Evolutionary conservation across 2,797 vertebrate genomes (phyloP), one percentile per base, ranked within the genome.

Genomic region (Taeniopygia guttata): DNA sequence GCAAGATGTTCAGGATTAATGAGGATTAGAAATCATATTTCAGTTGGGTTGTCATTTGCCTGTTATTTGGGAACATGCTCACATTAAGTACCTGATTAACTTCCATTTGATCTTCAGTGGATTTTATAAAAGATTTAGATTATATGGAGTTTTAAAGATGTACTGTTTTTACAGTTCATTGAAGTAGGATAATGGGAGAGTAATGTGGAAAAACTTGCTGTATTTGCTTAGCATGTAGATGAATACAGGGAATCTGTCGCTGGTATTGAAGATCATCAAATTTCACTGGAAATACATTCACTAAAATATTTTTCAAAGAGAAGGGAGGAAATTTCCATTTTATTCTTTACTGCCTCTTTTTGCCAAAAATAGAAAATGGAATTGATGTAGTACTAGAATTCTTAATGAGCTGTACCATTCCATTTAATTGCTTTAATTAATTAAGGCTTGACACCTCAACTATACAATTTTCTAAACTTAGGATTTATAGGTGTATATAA

Each of bases 11-110:
- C 54, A 66, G 82, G 82, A 93, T 91, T 93, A 91, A 85, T 69
- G 69, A 78, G 73, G 89, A 85, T 94, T 95, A 94, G 85, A 81
- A 93, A 72, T 88, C 11, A 21, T 90, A 78, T 93, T 89, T 93
- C 54, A 81, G 10, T 75, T 92, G 81, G 42, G 67, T 54, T 3
- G 5, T 89, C 45, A 36, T 82, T 87, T 76, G 64, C 56, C 63
- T 87, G 42, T 60, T 85, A 34, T 43, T 92, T 80, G 59, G 55
- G 46, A 85, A 84, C 25, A 43, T 38, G 46, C 26, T 90, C 5
- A 4, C 22, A 13, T 69, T 87, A 89, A 91, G 36, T 40, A 87
- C 40, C 45, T 62, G 87, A 89, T 89, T 83, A 94, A 84, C 38
- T 78, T 85, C 66, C 40, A 29, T 75, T 81, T 86, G 69, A 86